These are phyloP conservation scores for Bufo gargarizans DNA, from an alignment of 2,113 vertebrate genomes.

Conservation along the genomic window DNA sequence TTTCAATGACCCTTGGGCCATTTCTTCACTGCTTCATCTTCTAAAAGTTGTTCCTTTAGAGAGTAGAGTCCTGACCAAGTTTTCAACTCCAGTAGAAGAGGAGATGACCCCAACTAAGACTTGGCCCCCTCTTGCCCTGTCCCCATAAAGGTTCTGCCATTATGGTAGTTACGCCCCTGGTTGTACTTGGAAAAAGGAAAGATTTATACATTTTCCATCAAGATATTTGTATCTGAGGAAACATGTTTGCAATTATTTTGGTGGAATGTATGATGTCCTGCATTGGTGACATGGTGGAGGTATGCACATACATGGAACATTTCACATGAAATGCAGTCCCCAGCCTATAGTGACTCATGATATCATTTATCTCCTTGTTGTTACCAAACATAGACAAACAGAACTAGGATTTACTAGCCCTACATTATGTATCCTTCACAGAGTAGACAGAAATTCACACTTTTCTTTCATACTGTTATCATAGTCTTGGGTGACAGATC, in stretches of 20 bases:
- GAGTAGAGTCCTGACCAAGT: no score
- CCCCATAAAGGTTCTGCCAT: no score
- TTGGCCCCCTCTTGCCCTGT: no score
- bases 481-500: background rate
- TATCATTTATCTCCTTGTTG: background rate
- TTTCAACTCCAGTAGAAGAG: no score
- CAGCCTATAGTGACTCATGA: conserved; percentile 4
- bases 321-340: background rate
- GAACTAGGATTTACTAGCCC: background rate
- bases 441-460: background rate
- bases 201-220: no score
- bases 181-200: no score
- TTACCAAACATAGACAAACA: background rate
- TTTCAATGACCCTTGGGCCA: no score
- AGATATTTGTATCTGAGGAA: background rate
- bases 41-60: no score
- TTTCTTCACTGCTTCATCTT: no score
- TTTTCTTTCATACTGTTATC: background rate
- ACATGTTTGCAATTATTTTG: background rate
- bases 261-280: background rate
- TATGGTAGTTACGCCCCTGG: no score
- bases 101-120: no score
- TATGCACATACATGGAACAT: background rate
- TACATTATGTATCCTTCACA: background rate
- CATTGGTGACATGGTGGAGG: background rate